These are phyloP conservation scores for Cryptotermes secundus DNA, from an alignment of 1,140 invertebrate genomes.

Conservation along the genomic window DNA sequence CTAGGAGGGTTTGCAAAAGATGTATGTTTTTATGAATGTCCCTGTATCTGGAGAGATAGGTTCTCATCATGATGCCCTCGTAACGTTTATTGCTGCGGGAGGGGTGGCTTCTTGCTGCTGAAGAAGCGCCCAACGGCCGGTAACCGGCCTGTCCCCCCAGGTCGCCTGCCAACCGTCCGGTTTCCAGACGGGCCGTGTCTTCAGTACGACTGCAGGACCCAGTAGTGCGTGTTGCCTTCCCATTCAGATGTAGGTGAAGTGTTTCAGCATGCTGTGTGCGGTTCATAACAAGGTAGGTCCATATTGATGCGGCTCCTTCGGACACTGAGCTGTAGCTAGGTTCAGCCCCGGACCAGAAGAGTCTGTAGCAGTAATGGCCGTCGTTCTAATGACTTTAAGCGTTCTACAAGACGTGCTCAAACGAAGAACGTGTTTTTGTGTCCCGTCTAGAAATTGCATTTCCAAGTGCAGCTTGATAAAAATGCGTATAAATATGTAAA, in stretches of 20 bases:
- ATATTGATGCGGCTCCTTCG: too few species aligned
- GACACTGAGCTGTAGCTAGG: too few species aligned
- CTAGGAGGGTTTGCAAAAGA: not conserved
- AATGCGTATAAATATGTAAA: too few species aligned
- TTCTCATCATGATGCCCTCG: not conserved
- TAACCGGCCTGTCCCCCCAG: not conserved
- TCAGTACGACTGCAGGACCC: not conserved
- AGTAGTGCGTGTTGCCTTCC: not conserved
- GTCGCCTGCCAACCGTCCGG: not conserved
- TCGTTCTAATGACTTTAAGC: not conserved
- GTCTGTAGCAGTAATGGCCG: not conserved
- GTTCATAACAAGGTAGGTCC: not conserved
- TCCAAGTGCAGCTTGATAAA: too few species aligned
- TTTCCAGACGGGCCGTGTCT: not conserved
- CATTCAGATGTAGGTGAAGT: not conserved
- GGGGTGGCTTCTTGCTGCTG: not conserved
- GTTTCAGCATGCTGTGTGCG: not conserved
- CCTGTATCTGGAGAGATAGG: not conserved
- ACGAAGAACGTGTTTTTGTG: too few species aligned
- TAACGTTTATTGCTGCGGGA: conserved; percentile 12
- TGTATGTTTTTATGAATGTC: not conserved
- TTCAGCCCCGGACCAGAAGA: too few species aligned
- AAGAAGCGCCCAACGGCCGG: not conserved
- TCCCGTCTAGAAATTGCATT: too few species aligned
- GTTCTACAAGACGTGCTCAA: too few species aligned